These are phyloP conservation scores for Caenorhabditis latens DNA, from an alignment of 1,140 invertebrate genomes.

Conservation along the genomic window DNA sequence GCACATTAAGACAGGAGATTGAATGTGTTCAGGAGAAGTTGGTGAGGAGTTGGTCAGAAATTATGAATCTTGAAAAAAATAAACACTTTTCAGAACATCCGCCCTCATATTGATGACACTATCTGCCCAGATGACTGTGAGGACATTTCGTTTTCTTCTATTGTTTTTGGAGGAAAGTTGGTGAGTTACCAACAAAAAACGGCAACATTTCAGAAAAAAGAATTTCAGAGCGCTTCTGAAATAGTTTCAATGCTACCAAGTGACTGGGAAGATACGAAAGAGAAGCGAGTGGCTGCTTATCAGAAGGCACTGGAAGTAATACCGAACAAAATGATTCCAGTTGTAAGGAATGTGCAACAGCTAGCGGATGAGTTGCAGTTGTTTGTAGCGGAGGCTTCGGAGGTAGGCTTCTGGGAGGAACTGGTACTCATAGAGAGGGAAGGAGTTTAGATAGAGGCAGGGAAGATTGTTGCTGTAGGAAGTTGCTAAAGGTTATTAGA, in stretches of 20 bases:
- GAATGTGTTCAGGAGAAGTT: slow-evolving; percentile 62
- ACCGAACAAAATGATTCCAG: slow-evolving; percentile 57
- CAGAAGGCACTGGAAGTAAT: slow-evolving; percentile 56
- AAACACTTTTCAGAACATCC: not conserved
- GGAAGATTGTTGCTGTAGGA: too few relatives aligned
- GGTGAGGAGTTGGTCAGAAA: not conserved
- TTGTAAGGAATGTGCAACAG: slow-evolving; percentile 54
- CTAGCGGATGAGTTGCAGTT: slow-evolving; percentile 49
- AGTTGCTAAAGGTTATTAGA: too few relatives aligned
- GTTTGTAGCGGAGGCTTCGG: slow-evolving; percentile 43
- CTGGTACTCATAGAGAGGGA: too few relatives aligned
- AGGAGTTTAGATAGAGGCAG: too few relatives aligned
- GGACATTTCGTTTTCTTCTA: slow-evolving; percentile 66
- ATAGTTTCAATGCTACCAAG: slow-evolving; percentile 64
- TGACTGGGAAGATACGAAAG: slow-evolving; percentile 70
- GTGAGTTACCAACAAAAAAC: not conserved
- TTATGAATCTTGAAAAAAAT: too few relatives aligned
- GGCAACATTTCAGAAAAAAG: not conserved
- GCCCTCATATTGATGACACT: slow-evolving; percentile 1
- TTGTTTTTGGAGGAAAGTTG: slow-evolving; percentile 69
- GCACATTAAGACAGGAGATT: slow-evolving; percentile 63
- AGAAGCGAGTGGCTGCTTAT: slow-evolving; percentile 61
- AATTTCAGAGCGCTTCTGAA: slow-evolving; percentile 53
- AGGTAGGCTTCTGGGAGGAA: not conserved
- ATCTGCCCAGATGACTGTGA: slow-evolving; percentile 64